Evolutionary conservation across 2,113 vertebrate species (phyloP).

Genomic region (Microtus oregoni): DNA sequence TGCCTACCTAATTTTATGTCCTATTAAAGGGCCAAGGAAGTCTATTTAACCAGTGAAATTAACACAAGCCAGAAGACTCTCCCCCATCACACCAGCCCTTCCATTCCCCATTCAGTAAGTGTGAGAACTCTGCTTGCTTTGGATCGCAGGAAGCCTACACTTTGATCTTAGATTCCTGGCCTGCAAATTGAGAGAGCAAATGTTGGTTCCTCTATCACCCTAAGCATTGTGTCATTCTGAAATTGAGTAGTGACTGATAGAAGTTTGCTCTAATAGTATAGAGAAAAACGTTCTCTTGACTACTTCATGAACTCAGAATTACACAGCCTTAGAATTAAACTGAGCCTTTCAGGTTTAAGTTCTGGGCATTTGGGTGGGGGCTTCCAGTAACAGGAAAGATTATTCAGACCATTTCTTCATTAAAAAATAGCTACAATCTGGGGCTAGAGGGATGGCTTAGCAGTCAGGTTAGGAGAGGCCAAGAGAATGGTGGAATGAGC

Average conservation of each 20-base stretch:
- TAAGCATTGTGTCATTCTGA: not conserved
- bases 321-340: slow-evolving; percentile 21
- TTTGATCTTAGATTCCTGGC: slow-evolving; percentile 32
- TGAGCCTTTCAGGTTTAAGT: not conserved
- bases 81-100: not conserved
- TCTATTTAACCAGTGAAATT: too few species aligned
- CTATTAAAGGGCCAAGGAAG: too few species aligned
- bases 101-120: not conserved
- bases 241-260: not conserved
- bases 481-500: not conserved
- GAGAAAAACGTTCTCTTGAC: not conserved
- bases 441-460: not conserved
- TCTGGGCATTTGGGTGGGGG: not conserved
- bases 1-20: too few species aligned
- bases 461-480: not conserved
- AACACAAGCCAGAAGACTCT: too few species aligned
- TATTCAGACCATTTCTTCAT: not conserved
- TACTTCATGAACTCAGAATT: slow-evolving; percentile 9
- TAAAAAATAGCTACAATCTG: slow-evolving; percentile 9
- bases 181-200: not conserved
- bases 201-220: not conserved
- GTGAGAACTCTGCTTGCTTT: not conserved
- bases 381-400: slow-evolving; percentile 15
- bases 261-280: not conserved
- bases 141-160: not conserved